phyloP scores from a whole-genome alignment of 2,797 vertebrate species.

The Botia kubotai region DNA sequence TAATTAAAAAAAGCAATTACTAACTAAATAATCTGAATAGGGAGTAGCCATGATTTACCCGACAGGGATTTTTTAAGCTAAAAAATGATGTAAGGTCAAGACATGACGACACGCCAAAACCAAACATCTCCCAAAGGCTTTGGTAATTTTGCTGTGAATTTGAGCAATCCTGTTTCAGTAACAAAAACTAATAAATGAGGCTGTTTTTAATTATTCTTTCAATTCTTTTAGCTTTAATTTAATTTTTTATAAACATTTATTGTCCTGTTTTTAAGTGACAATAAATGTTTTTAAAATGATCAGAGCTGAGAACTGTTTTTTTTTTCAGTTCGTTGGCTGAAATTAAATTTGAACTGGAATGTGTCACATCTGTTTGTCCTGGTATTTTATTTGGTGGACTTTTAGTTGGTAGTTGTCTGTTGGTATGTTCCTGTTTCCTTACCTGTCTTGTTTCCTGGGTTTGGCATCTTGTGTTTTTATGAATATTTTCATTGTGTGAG shows the following conservation, averaged over 20 bases:
- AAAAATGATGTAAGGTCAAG: constrained; percentile 15
- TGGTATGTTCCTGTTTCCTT: too few species aligned
- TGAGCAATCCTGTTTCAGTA: background rate
- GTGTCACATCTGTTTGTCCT: too few species aligned
- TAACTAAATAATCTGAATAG: constrained; percentile 1
- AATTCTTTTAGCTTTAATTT: background rate
- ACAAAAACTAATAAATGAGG: background rate
- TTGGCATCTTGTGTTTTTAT: too few species aligned
- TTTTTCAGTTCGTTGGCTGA: background rate
- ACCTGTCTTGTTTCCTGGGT: too few species aligned
- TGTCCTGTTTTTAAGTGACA: background rate
- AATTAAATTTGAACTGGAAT: too few species aligned
- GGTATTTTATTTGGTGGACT: too few species aligned
- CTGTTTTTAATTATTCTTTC: too few species aligned
- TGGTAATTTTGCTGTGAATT: background rate
- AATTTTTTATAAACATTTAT: background rate
- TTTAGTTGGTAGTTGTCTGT: too few species aligned
- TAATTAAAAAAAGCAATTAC: constrained; percentile 1
- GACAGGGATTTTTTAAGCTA: constrained; percentile 10
- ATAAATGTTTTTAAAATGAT: background rate
- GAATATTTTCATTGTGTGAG: too few species aligned
- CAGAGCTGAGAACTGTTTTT: too few species aligned
- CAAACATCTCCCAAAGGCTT: constrained; percentile 10
- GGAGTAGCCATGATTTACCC: constrained; percentile 19
- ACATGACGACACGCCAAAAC: background rate